A percentile compares a stretch with the other conserved stretches of the same genome.
phyloP scores from a whole-genome alignment of 2,888 invertebrate species.

The Latrodectus hesperus region DNA sequence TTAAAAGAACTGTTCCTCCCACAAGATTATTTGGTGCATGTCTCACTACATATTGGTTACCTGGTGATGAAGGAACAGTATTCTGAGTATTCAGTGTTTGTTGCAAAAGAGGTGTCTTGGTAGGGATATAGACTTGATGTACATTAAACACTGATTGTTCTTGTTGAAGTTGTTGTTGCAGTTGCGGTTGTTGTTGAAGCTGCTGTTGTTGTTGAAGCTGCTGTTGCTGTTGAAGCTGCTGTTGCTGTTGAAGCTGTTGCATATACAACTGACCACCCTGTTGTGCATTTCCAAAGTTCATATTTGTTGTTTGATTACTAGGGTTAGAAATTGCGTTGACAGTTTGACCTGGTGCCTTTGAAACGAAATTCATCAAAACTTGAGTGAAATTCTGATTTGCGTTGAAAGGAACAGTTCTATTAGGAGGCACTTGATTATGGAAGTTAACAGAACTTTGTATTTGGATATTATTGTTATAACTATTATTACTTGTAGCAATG shows the following conservation, averaged over 20 bases:
- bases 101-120: background rate
- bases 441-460: background rate
- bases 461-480: background rate
- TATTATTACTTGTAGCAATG: background rate
- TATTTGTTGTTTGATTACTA: background rate
- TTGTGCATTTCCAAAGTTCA: background rate
- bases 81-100: background rate
- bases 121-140: constrained; percentile 16
- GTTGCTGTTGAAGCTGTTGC: background rate
- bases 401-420: constrained; percentile 27
- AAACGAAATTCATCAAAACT: constrained; percentile 5
- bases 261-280: background rate
- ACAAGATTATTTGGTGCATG: background rate
- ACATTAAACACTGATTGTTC: constrained; percentile 17
- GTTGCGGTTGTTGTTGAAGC: background rate
- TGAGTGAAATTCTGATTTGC: constrained; percentile 22
- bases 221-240: no score
- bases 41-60: constrained; percentile 14
- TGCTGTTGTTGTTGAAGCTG: no score
- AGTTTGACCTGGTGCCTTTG: background rate
- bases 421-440: constrained; percentile 18
- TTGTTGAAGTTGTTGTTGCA: background rate
- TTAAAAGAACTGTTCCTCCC: constrained; percentile 30
- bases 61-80: background rate
- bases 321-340: background rate